These are phyloP conservation scores for Pararge aegeria DNA, from an alignment of 1,140 invertebrate species.

Conservation along the genomic window DNA sequence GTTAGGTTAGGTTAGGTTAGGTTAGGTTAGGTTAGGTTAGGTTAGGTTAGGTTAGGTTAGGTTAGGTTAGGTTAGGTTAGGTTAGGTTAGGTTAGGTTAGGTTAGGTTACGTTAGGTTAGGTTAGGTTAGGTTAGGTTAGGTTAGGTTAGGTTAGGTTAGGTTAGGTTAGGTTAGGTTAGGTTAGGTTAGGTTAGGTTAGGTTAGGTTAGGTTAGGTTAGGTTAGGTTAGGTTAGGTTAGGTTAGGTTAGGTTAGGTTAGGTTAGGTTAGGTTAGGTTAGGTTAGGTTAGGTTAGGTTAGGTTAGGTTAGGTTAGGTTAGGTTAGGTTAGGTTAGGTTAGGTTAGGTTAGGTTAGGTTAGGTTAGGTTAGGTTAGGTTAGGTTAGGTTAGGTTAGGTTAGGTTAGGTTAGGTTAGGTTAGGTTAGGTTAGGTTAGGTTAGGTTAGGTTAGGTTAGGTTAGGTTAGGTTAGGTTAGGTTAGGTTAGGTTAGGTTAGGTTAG, in stretches of 20 bases:
- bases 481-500: slow-evolving; percentile 16
- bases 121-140: slow-evolving; percentile 15
- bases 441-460: slow-evolving; percentile 15
- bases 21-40: slow-evolving; percentile 16
- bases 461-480: slow-evolving; percentile 16
- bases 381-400: slow-evolving; percentile 15
- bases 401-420: slow-evolving; percentile 15
- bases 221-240: slow-evolving; percentile 16
- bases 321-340: slow-evolving; percentile 15
- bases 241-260: slow-evolving; percentile 15
- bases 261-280: slow-evolving; percentile 16
- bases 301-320: slow-evolving; percentile 15
- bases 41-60: slow-evolving; percentile 16
- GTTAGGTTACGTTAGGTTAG: slow-evolving; percentile 15
- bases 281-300: slow-evolving; percentile 16
- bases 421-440: slow-evolving; percentile 16
- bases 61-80: slow-evolving; percentile 15
- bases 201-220: slow-evolving; percentile 14
- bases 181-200: slow-evolving; percentile 14
- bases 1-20: slow-evolving; percentile 15
- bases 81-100: slow-evolving; percentile 16
- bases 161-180: slow-evolving; percentile 16
- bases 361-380: slow-evolving; percentile 16
- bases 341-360: slow-evolving; percentile 16
- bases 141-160: slow-evolving; percentile 15